A percentile compares a stretch with the other conserved stretches of the same genome.
Conservation (phyloP, 2,888 invertebrate species). For the Ecdyonurus torrentis region DNA sequence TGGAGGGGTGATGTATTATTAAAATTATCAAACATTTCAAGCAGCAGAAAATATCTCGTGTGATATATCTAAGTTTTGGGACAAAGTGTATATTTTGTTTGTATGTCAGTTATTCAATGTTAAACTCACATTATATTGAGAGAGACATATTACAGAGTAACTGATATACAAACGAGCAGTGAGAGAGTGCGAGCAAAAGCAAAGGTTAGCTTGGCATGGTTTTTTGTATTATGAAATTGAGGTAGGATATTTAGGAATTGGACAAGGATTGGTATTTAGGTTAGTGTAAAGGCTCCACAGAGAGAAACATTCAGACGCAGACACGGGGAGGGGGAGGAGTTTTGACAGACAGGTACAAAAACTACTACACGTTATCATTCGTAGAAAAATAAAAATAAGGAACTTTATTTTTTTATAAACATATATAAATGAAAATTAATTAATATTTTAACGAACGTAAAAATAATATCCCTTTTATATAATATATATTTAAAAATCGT, state of each 20-base stretch:
- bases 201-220: too few species aligned
- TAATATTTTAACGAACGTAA: neutral
- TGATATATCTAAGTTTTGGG: too few species aligned
- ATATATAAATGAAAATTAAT: neutral
- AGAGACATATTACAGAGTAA: too few species aligned
- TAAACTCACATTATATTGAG: too few species aligned
- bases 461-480: too few species aligned
- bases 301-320: constrained; percentile 4
- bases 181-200: neutral
- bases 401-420: neutral
- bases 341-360: neutral
- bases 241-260: neutral
- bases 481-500: too few species aligned
- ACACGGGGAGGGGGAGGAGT: neutral
- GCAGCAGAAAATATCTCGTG: too few species aligned
- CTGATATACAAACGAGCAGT: neutral
- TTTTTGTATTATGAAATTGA: too few species aligned
- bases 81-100: too few species aligned
- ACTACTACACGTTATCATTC: neutral
- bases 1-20: too few species aligned
- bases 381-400: neutral
- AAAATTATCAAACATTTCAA: too few species aligned
- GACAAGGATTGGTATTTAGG: neutral
- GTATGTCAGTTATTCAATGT: too few species aligned
- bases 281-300: neutral